Evolutionary conservation across 2,888 invertebrate species (phyloP).

Genomic region (Drosophila mayaguana): DNA sequence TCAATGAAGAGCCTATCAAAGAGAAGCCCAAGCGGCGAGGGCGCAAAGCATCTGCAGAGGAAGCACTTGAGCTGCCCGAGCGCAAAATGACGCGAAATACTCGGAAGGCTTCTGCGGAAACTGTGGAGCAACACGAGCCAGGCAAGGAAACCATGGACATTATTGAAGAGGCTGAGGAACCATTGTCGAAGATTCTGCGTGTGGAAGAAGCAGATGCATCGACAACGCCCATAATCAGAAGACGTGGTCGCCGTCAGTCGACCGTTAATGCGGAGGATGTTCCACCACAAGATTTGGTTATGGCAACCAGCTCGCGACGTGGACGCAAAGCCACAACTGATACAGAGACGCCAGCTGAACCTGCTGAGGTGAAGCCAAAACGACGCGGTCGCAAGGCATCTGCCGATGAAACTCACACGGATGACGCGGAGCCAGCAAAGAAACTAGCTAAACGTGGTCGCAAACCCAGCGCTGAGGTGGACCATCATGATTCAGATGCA

Average conservation of each 20-base stretch:
- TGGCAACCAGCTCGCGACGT: constrained; percentile 23
- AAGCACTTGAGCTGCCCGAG: constrained; percentile 4
- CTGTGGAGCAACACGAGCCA: constrained; percentile 1
- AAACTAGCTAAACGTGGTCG: constrained; percentile 26
- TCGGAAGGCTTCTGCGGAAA: constrained; percentile 53
- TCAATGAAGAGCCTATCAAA: background rate
- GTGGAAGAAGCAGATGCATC: background rate
- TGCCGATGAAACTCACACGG: constrained; percentile 12
- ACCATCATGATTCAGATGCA: constrained; percentile 11
- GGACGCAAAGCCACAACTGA: constrained; percentile 35
- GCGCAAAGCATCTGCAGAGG: constrained; percentile 40
- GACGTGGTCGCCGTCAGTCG: constrained; percentile 39
- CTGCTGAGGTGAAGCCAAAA: constrained; percentile 25
- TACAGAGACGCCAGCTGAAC: constrained; percentile 4
- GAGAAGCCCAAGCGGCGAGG: constrained; percentile 31
- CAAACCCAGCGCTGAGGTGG: constrained; percentile 32
- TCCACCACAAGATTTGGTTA: background rate
- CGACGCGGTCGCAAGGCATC: constrained; percentile 37
- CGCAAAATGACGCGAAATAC: constrained; percentile 24
- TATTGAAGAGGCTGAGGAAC: constrained; percentile 29
- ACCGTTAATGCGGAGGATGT: constrained; percentile 4
- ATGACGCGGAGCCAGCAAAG: constrained; percentile 2
- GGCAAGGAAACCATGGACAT: constrained; percentile 3
- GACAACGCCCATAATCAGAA: constrained; percentile 9
- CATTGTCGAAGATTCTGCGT: constrained; percentile 14